A percentile compares a stretch with the other conserved stretches of the same genome.
These are phyloP conservation scores for Athene noctua DNA, from an alignment of 2,113 vertebrate genomes.

Conservation along the genomic window DNA sequence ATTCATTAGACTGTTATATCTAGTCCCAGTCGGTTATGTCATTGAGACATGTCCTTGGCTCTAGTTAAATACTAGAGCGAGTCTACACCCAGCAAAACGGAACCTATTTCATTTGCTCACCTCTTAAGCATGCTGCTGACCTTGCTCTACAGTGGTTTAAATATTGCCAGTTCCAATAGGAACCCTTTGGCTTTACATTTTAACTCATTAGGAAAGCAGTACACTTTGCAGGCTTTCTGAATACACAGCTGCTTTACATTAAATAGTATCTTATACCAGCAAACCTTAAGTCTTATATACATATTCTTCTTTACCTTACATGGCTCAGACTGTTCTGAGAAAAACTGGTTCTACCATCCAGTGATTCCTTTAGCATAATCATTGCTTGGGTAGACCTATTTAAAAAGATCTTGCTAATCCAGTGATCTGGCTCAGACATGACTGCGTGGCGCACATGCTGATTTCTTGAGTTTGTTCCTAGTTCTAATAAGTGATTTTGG, in stretches of 20 bases:
- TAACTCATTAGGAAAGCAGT: not conserved
- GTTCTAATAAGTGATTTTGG: not conserved
- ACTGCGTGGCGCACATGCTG: not conserved
- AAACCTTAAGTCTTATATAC: constrained; percentile 3
- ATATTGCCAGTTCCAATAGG: not conserved
- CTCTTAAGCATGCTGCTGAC: not conserved
- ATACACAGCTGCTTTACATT: not conserved
- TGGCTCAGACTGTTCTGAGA: constrained; percentile 12
- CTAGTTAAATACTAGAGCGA: not conserved
- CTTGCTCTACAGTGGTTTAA: not conserved
- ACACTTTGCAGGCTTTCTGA: not conserved
- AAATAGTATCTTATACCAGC: not conserved
- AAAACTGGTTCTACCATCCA: constrained; percentile 66
- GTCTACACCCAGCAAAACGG: not conserved
- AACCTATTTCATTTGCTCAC: not conserved
- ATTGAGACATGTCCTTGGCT: not conserved
- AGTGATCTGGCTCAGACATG: constrained; percentile 27
- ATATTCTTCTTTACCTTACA: constrained; percentile 40
- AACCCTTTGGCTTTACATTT: not conserved
- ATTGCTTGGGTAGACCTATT: constrained; percentile 36
- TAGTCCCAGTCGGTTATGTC: not conserved
- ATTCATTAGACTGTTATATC: not conserved
- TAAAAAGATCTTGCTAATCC: constrained; percentile 27
- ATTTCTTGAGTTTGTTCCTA: not conserved
- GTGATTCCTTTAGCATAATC: constrained; percentile 40